Evolutionary conservation across 1,140 invertebrate species (phyloP).

Genomic region (Drosophila serrata): DNA sequence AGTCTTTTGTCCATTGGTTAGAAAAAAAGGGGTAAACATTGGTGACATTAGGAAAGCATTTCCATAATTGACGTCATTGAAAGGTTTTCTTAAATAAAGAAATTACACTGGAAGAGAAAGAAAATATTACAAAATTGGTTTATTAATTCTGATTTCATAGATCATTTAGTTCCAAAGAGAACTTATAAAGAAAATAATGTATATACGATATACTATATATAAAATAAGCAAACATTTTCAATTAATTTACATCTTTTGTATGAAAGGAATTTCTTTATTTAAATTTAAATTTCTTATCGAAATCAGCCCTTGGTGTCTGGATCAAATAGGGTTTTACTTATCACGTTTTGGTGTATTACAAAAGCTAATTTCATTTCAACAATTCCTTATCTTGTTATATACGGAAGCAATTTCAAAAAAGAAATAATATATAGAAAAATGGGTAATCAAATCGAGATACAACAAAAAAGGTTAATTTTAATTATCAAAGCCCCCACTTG

Average conservation of each 20-base stretch:
- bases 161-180: not conserved
- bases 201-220: too few species aligned
- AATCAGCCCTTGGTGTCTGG: not conserved
- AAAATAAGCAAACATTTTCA: too few species aligned
- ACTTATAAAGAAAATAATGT: too few species aligned
- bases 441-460: not conserved
- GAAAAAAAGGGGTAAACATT: slow-evolving; percentile 14
- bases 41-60: not conserved
- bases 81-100: not conserved
- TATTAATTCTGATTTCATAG: not conserved
- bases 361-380: not conserved
- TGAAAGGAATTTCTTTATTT: too few species aligned
- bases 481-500: slow-evolving; percentile 1
- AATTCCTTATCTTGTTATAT: not conserved
- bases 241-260: too few species aligned
- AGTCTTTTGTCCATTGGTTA: slow-evolving; percentile 13
- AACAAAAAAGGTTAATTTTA: not conserved
- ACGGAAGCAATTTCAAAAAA: not conserved
- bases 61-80: not conserved
- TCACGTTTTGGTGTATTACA: not conserved
- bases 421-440: not conserved
- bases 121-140: not conserved
- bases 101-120: not conserved
- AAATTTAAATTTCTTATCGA: too few species aligned
- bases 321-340: slow-evolving; percentile 4